These are phyloP conservation scores for Propithecus coquereli DNA, from an alignment of 2,113 vertebrate species.

Conservation along the genomic window DNA sequence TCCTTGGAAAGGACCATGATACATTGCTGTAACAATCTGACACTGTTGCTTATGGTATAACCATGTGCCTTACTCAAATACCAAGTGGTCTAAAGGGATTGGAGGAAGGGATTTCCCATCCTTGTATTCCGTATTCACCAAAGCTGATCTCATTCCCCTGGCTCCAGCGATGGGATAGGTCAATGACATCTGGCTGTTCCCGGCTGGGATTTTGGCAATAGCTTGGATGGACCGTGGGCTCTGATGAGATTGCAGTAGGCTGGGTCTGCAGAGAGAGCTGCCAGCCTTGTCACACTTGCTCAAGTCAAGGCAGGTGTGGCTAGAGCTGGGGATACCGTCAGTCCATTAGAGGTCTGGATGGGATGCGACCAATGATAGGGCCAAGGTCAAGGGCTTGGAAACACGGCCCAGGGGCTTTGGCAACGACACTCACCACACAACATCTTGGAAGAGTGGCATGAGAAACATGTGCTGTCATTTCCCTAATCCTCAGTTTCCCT, in stretches of 20 bases:
- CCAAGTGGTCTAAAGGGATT: neutral
- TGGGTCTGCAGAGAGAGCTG: neutral
- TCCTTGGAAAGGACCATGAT: neutral
- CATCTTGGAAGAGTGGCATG: neutral
- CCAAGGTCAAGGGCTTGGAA: neutral
- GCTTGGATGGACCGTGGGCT: neutral
- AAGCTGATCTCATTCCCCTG: conserved; percentile 30
- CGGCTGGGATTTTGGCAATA: neutral
- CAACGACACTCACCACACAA: neutral
- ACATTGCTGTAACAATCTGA: neutral
- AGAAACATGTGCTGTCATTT: neutral
- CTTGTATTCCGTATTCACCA: neutral
- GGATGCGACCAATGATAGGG: neutral
- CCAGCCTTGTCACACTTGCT: neutral
- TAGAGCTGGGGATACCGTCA: neutral
- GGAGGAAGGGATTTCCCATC: neutral
- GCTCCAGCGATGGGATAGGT: conserved; percentile 4
- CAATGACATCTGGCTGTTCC: conserved; percentile 8
- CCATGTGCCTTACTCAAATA: neutral
- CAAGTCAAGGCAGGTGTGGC: neutral
- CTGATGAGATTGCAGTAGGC: neutral
- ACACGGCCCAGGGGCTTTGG: neutral
- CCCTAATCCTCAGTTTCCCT: neutral
- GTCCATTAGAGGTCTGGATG: neutral
- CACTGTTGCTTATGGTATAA: conserved; percentile 6